Evolutionary conservation across 1,140 invertebrate genomes (phyloP), one percentile per base, ranked within the genome.

Genomic region (Drosophila bipectinata): DNA sequence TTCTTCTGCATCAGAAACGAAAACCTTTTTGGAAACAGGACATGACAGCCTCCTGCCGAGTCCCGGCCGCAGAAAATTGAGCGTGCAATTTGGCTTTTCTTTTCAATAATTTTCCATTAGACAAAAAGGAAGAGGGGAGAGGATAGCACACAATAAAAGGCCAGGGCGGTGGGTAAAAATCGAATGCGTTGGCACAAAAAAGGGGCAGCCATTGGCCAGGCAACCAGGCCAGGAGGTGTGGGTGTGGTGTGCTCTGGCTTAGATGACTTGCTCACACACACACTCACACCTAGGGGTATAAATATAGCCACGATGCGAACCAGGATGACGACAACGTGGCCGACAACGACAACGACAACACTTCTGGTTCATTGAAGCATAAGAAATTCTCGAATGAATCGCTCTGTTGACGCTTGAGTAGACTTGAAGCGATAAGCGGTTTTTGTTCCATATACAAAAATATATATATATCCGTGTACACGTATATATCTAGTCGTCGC

Each of bases 301-400:
- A 67, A 68, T 72, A 67, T 79, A 66, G 54, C 56, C 57, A 14
- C 68, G 47, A 73, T 80, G 72, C 72, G 79, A 64, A 58, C 75
- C 47, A 63, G 59, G 48, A 45, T 48, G 18, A 15, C 45, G 62
- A 30, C 59, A 30, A 55, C 59, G 57, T 32, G 55, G 45, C 44
- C 69, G 56, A 56, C 32, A 54, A 72, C 83, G 61, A 87, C 83
- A 87, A 41, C 76, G 76, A 73, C 83, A 59, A 88, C 84, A 88
- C 83, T 88, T 88, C 83, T 88, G 83, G 83, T 83, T 88, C 83
- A 88, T 58, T 88, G 83, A 88, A 88, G 83, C 83, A 89, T 88
- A 83, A 89, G 84, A 88, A 88, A 88, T 88, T 88, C 79, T 88
- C 83, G 83, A 88, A 88, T 88, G 84, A 88, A 89, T 88, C 83